Evolutionary conservation across 2,797 vertebrate genomes (phyloP), one percentile per base, ranked within the genome.

Genomic region (Urosaurus nigricauda): DNA sequence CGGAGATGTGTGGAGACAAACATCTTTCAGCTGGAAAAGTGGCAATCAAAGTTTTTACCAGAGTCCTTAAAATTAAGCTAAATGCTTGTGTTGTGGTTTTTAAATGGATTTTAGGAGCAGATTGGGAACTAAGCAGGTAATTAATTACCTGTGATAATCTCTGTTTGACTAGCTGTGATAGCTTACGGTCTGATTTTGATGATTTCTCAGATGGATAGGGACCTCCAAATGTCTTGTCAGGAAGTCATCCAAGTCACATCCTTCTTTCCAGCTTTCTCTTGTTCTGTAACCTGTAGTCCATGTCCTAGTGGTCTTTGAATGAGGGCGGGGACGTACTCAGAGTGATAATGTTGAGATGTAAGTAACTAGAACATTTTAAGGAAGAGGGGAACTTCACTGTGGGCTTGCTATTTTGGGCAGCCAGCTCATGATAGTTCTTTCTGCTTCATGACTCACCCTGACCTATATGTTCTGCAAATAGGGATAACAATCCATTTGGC

Each of bases 1-100:
- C 93, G 89, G 89, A 90, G 37, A 68, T 92, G 56, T 92, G 89
- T 92, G 90, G 86, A 91, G 89, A 88, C 85, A 32, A 92, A 89
- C 26, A 91, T 37, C 71, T 71, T 83, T 83, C 0, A 91, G 94
- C 92, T 87, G 92, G 93, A 94, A 37, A 73, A 32, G 1, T 63
- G 75, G 35, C 56, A 75, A 79, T 68, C 68, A 8, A 24, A 93
- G 40, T 35, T 60, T 95, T 95, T 89, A 88, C 71, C 68, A 29
- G 83, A 83, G 83, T 95, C 91, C 90, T 93, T 91, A 80, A 94
- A 78, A 47, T 87, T 75, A 35, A 35, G 40, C 51, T 73, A 35
- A 29, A 58, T 6, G 9, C 40, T 56, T 53, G 17, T 68, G 37
- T 53, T 80, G 60, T 11, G n/a, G 53, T 60, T 79, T 88, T 86